These are phyloP conservation scores for Acanthopleura granulata DNA, from an alignment of 2,888 invertebrate genomes.

Conservation along the genomic window DNA sequence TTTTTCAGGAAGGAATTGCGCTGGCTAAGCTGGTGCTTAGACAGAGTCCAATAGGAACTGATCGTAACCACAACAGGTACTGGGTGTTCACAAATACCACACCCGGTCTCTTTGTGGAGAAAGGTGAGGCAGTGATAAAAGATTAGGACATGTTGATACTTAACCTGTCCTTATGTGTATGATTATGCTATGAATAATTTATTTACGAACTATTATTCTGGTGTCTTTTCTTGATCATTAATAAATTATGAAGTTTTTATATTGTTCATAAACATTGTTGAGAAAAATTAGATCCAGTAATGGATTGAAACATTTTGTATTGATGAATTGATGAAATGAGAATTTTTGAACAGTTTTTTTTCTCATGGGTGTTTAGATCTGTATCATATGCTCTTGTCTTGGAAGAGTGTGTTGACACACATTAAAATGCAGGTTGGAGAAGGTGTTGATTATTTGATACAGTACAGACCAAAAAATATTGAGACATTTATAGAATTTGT, in stretches of 20 bases:
- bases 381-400: no score
- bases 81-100: conserved; percentile 68
- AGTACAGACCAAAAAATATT: no score
- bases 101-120: conserved; percentile 68
- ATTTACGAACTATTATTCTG: background rate
- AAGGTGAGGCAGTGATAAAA: conserved; percentile 48
- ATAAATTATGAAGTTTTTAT: background rate
- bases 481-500: no score
- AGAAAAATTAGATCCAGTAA: background rate
- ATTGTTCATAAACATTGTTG: background rate
- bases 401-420: no score
- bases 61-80: conserved; percentile 69
- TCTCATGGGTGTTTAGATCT: no score
- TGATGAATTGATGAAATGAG: no score
- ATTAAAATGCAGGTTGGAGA: no score
- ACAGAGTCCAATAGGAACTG: conserved; percentile 66
- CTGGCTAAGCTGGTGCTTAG: conserved; percentile 58
- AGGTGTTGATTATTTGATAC: no score
- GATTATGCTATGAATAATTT: background rate
- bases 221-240: background rate
- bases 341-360: no score
- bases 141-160: background rate
- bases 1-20: conserved; percentile 52
- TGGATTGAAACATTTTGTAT: background rate
- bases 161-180: no score